phyloP scores from a whole-genome alignment of 1,140 invertebrate species.

The Leguminivora glycinivorella region DNA sequence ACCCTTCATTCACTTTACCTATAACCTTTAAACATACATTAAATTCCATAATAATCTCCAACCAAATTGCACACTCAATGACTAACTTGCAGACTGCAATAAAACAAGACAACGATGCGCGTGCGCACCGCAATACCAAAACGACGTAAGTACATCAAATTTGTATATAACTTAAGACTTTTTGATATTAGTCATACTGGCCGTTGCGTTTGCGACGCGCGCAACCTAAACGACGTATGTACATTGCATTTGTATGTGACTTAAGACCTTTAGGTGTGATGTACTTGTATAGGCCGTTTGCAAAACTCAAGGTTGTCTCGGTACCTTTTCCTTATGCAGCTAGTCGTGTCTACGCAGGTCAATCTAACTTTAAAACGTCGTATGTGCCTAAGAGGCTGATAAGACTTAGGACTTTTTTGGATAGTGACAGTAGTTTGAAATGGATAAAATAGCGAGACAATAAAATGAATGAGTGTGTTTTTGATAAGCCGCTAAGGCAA shows the following conservation, averaged over 20 bases:
- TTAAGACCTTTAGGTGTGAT: background rate
- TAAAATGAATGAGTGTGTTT: background rate
- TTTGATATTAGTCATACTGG: background rate
- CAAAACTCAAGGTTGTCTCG: slow-evolving; percentile 10
- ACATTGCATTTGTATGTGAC: background rate
- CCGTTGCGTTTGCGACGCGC: background rate
- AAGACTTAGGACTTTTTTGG: background rate
- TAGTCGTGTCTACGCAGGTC: background rate
- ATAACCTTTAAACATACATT: background rate
- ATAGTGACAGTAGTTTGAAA: background rate
- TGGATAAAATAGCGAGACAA: background rate
- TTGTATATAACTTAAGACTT: background rate
- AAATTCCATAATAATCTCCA: slow-evolving; percentile 22
- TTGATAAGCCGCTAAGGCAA: background rate
- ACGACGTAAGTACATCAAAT: background rate
- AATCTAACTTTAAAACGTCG: background rate
- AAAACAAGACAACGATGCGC: slow-evolving; percentile 12
- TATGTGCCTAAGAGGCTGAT: background rate
- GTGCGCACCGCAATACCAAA: background rate
- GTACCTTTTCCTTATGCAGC: slow-evolving; percentile 14
- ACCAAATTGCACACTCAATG: slow-evolving; percentile 10
- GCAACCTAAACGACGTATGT: background rate
- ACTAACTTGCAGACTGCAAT: slow-evolving; percentile 16
- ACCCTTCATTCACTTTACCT: background rate
- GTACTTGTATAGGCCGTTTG: background rate